Evolutionary conservation across 2,113 vertebrate species (phyloP).

Genomic region (Thermophis baileyi): DNA sequence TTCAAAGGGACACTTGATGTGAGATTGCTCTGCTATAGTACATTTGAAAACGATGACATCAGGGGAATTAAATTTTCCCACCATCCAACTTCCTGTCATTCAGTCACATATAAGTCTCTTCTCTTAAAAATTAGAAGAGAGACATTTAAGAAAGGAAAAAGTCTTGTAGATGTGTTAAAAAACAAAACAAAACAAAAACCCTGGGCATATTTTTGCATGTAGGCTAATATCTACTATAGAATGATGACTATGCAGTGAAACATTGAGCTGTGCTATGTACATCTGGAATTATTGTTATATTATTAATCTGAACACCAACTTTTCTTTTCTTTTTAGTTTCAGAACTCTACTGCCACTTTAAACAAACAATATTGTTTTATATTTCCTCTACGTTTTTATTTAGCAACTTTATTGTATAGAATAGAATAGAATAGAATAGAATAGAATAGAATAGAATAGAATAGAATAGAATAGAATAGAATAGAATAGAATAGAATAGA

Average conservation of each 20-base stretch:
- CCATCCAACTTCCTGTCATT: background rate
- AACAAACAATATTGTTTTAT: background rate
- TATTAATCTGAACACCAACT: background rate
- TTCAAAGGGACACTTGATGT: background rate
- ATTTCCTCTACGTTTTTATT: background rate
- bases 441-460: too few relatives aligned
- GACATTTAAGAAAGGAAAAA: background rate
- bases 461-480: too few relatives aligned
- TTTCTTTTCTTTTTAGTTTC: background rate
- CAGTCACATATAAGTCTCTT: background rate
- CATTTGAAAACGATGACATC: background rate
- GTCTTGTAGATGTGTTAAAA: background rate
- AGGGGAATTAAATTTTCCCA: background rate
- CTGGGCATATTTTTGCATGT: background rate
- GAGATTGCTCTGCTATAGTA: background rate
- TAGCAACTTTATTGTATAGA: background rate
- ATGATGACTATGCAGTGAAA: background rate
- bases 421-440: too few relatives aligned
- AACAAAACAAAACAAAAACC: background rate
- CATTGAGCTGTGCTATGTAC: background rate
- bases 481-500: too few relatives aligned
- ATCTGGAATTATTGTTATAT: background rate
- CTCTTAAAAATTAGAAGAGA: background rate
- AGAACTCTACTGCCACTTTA: background rate
- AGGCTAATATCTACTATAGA: background rate